Evolutionary conservation across 1,140 invertebrate genomes (phyloP), one percentile per base, ranked within the genome.

Genomic region (Galleria mellonella): DNA sequence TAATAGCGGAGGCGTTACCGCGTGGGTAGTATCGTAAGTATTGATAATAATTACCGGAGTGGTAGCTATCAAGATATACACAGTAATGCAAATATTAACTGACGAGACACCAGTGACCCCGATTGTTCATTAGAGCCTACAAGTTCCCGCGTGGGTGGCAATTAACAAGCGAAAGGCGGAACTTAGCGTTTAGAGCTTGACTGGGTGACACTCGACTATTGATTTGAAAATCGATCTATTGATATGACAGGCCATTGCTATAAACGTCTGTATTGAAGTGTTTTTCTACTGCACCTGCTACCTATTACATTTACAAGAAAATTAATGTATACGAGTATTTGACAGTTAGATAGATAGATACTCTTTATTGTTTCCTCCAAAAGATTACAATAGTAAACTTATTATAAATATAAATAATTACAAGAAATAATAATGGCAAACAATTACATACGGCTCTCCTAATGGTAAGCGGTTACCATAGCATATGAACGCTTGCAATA

Each of bases 131-230:
- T 58, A 46, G 32, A 51, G 17, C 6, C 6, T 6, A 23, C 17
- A 23, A 6, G 6, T n/a, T n/a, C 31, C 45, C 38, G 15, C 12
- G 74, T 69, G 53, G 74, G 74, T 43, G 72, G 51, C 55, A 73
- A 72, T 72, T 72, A 68, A 75, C 72, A 70, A 31, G 38, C 55
- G 29, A 66, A 60, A 55, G 67, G 67, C 50, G 65, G 65, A 35
- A 54, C 59, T 40, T 29, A 11, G 35, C 0, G 23, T 29, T 41
- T 43, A 39, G 17, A 41, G 37, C 35, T 27, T 49, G 47, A 43
- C 47, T 37, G 38, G 11, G 30, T 47, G 28, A 37, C 35, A 37
- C 35, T 17, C 14, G 35, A 37, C 9, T 37, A n/a, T 37, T 9
- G 35, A 17, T 37, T 37, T 37, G 15, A 15, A 17, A 15, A 37